Evolutionary conservation across 2,797 vertebrate species (phyloP), one percentile per base, ranked within the genome.

Genomic region (Clamator glandarius): DNA sequence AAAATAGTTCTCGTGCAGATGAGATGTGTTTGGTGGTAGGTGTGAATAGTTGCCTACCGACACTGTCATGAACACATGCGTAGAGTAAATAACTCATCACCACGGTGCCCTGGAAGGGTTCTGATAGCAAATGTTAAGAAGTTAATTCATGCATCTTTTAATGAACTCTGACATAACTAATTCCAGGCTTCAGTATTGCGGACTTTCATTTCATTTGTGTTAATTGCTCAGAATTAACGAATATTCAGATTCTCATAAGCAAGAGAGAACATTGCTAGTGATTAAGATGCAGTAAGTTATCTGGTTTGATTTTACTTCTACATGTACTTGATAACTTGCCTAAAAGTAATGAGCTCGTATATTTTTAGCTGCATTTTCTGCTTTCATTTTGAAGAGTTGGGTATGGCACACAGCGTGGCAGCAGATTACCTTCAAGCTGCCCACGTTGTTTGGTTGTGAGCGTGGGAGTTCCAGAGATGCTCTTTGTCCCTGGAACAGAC

Each of bases 161-260:
- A 74, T 90, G 74, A 95, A 44, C 77, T 92, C 92, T 92, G 77
- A 57, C 66, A 61, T 80, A 46, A 24, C 67, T 84, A 94, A 95
- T 95, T 94, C 84, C 33, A 59, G 91, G 69, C 19, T 92, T 55
- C 28, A 80, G 31, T 59, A 63, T 88, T 57, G 25, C 61, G 88
- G 63, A 25, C 42, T 87, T 94, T 52, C 72, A 79, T 82, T 91
- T 84, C 67, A 59, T 92, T 89, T 86, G 57, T 93, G 52, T 69
- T 96, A 94, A 95, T 96, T 95, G 84, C 90, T 92, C 50, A 59
- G 74, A 92, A 93, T 92, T 94, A 95, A 96, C 95, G 92, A 96
- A 78, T 89, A 93, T 90, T 93, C 88, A 95, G 82, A 35, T 68
- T 87, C 48, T 84, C 13, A 9, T 66, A 68, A 57, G 42, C 61